phyloP scores from a whole-genome alignment of 1,140 invertebrate species.

The Drosophila neocordata region DNA sequence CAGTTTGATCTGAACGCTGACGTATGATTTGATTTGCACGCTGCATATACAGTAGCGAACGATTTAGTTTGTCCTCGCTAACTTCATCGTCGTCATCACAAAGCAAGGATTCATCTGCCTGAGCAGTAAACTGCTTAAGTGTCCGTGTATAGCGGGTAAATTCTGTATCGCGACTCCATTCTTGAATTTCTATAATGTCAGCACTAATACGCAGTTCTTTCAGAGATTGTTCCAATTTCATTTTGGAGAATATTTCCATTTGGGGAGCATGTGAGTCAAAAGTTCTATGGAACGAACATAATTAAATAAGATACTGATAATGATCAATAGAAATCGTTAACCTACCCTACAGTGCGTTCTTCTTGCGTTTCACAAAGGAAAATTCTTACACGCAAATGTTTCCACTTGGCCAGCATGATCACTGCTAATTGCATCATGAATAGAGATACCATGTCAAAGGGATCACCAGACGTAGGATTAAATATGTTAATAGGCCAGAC shows the following conservation, averaged over 20 bases:
- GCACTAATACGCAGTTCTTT: constrained; percentile 87
- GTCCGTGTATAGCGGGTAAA: constrained; percentile 65
- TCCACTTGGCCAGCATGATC: constrained; percentile 96
- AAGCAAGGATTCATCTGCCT: constrained; percentile 58
- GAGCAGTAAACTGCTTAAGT: constrained; percentile 72
- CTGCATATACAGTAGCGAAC: constrained; percentile 80
- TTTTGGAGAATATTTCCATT: constrained; percentile 83
- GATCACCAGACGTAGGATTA: constrained; percentile 88
- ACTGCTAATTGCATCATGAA: constrained; percentile 99
- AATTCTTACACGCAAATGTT: constrained; percentile 90
- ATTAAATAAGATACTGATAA: neutral
- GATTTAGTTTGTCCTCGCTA: constrained; percentile 76
- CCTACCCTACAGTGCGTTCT: constrained; percentile 51
- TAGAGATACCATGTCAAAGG: constrained; percentile 93
- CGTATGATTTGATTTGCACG: constrained; percentile 90
- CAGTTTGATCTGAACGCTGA: constrained; percentile 88
- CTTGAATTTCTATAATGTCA: constrained; percentile 84
- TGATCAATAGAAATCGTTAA: neutral
- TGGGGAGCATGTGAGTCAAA: constrained; percentile 82
- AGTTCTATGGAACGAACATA: constrained; percentile 45
- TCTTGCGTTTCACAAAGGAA: constrained; percentile 89
- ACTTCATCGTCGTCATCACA: constrained; percentile 58
- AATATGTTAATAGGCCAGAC: constrained; percentile 98
- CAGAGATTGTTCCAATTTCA: constrained; percentile 85
- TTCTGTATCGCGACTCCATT: constrained; percentile 76